These are phyloP conservation scores for Halyomorpha halys DNA, from an alignment of 1,140 invertebrate species.

Conservation along the genomic window DNA sequence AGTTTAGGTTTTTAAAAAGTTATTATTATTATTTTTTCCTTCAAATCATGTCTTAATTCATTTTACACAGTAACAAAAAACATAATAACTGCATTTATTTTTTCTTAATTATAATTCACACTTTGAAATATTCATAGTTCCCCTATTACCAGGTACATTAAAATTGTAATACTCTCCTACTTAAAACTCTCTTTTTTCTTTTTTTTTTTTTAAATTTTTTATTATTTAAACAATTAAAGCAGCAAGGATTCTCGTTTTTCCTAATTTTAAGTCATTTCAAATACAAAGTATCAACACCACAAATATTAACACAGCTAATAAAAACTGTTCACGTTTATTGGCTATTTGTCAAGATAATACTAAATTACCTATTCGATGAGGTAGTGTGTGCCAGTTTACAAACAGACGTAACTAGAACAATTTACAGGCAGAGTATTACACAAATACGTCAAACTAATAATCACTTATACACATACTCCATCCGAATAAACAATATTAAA, in stretches of 20 bases:
- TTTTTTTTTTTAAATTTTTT: too few relatives aligned
- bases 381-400: constrained; percentile 3
- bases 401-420: too few relatives aligned
- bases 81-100: not conserved
- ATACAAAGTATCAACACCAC: constrained; percentile 9
- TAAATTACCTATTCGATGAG: constrained; percentile 6
- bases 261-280: constrained; percentile 3
- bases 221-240: too few relatives aligned
- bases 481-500: too few relatives aligned
- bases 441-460: too few relatives aligned
- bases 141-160: constrained; percentile 13
- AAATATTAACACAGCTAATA: constrained; percentile 6
- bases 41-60: not conserved
- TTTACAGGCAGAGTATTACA: too few relatives aligned
- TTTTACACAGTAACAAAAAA: not conserved
- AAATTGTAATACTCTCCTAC: not conserved
- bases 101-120: not conserved
- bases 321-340: constrained; percentile 5
- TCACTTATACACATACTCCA: too few relatives aligned
- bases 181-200: too few relatives aligned
- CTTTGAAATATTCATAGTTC: constrained; percentile 8
- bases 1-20: not conserved
- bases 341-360: not conserved
- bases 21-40: not conserved
- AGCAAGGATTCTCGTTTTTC: too few relatives aligned